Conservation (phyloP, 2,888 invertebrate genomes). For the Tinea trinotella region DNA sequence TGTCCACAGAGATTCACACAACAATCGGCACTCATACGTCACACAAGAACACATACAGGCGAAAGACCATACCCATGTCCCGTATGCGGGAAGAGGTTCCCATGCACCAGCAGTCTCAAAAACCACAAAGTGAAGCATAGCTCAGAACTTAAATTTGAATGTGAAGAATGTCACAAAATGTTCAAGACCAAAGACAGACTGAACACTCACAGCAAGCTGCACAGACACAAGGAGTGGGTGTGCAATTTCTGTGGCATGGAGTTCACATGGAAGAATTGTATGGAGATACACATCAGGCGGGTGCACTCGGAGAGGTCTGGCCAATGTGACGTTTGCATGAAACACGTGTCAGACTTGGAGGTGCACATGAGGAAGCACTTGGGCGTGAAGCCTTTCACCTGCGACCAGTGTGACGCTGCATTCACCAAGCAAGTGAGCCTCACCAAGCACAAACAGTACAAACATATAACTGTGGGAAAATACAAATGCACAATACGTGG, state of each 20-base stretch:
- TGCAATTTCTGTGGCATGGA: constrained; percentile 59
- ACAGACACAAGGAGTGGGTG: constrained; percentile 50
- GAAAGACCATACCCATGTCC: constrained; percentile 53
- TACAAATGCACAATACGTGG: constrained; percentile 56
- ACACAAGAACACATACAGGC: constrained; percentile 55
- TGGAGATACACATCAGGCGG: constrained; percentile 65
- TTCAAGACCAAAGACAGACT: constrained; percentile 65
- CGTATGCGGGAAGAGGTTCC: constrained; percentile 49
- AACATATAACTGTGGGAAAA: constrained; percentile 51
- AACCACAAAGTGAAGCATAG: constrained; percentile 54
- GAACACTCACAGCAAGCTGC: constrained; percentile 58
- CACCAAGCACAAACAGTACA: constrained; percentile 47
- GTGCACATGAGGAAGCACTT: constrained; percentile 73
- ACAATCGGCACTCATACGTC: constrained; percentile 51
- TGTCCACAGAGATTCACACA: constrained; percentile 50
- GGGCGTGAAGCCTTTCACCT: constrained; percentile 61
- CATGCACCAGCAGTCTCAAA: constrained; percentile 41
- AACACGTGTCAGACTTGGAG: constrained; percentile 67
- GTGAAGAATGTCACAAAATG: constrained; percentile 65
- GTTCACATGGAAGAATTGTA: constrained; percentile 67
- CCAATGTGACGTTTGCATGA: constrained; percentile 62
- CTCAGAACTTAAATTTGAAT: constrained; percentile 66
- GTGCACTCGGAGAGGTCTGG: constrained; percentile 72
- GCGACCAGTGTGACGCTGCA: constrained; percentile 46
- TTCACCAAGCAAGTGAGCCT: constrained; percentile 49